Percentiles rank a stretch among this genome's conserved stretches.
Evolutionary conservation across 2,113 vertebrate species (phyloP).

Genomic region (Sorex araneus): DNA sequence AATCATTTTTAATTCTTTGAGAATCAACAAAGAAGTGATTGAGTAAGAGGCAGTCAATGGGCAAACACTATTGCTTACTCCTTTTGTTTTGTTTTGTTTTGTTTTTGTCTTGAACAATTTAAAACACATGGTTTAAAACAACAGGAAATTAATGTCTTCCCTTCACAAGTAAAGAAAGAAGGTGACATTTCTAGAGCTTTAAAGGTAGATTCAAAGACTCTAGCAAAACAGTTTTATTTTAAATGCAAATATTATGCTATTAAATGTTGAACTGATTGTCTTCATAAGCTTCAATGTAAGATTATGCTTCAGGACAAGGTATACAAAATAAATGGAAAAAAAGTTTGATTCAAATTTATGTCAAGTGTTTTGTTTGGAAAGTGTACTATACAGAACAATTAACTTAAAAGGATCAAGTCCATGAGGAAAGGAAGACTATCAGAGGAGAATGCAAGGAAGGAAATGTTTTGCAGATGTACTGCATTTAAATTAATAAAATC

Average conservation of each 20-base stretch:
- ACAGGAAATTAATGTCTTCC: slow-evolving; percentile 81
- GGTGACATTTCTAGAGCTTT: slow-evolving; percentile 38
- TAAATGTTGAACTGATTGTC: slow-evolving; percentile 20
- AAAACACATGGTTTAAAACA: slow-evolving; percentile 68
- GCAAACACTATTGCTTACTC: neutral
- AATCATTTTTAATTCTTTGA: slow-evolving; percentile 31
- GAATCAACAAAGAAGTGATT: slow-evolving; percentile 2
- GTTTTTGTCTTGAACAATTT: slow-evolving; percentile 62
- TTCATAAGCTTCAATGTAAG: neutral
- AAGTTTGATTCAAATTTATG: slow-evolving; percentile 84
- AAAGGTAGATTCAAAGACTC: slow-evolving; percentile 31
- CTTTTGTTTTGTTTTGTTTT: neutral
- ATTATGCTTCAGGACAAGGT: slow-evolving; percentile 56
- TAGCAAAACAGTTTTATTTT: slow-evolving; percentile 42
- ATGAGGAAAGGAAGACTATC: slow-evolving; percentile 90
- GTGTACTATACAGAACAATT: slow-evolving; percentile 88
- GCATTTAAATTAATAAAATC: slow-evolving; percentile 94
- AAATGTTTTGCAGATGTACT: slow-evolving; percentile 94
- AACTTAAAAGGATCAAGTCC: slow-evolving; percentile 90
- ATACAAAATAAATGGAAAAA: slow-evolving; percentile 81
- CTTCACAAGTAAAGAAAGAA: slow-evolving; percentile 64
- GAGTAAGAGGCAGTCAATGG: neutral
- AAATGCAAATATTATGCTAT: slow-evolving; percentile 50
- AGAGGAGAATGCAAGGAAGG: slow-evolving; percentile 89
- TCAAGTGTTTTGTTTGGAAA: slow-evolving; percentile 87